phyloP scores from a whole-genome alignment of 2,888 invertebrate genomes.

The Adelphocoris suturalis region DNA sequence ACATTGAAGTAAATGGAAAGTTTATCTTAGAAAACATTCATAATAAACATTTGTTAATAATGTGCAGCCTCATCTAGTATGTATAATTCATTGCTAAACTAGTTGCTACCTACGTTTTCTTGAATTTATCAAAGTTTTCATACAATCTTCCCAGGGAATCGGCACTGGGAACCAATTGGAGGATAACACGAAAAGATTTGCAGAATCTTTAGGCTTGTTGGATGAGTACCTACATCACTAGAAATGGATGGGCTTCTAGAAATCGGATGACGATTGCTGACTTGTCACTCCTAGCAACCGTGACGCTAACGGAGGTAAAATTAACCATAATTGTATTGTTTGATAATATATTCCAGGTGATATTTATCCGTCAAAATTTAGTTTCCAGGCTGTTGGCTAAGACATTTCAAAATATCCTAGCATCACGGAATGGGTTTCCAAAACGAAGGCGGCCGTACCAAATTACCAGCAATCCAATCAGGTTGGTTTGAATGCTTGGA shows the following conservation, averaged over 20 bases:
- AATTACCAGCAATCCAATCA: constrained; percentile 81
- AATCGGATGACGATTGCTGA: constrained; percentile 88
- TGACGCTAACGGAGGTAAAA: constrained; percentile 85
- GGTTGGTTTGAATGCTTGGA: constrained; percentile 76
- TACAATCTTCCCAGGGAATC: background rate
- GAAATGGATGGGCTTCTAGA: constrained; percentile 86
- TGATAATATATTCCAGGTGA: background rate
- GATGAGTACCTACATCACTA: constrained; percentile 78
- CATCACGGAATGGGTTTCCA: constrained; percentile 83
- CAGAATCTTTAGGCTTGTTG: constrained; percentile 82
- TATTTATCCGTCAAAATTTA: background rate
- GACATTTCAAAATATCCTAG: constrained; percentile 86
- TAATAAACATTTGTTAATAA: no score
- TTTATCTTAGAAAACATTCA: no score
- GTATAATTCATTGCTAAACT: no score
- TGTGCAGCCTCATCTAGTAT: no score
- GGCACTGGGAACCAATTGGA: constrained; percentile 83
- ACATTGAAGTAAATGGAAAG: no score
- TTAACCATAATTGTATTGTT: background rate
- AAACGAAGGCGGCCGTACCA: constrained; percentile 81
- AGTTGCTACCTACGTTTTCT: no score
- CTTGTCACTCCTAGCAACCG: constrained; percentile 84
- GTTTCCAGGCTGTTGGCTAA: constrained; percentile 79
- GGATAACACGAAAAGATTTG: constrained; percentile 84
- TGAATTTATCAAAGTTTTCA: no score